These are phyloP conservation scores for Troides oblongomaculatus DNA, from an alignment of 2,888 invertebrate genomes.

Conservation along the genomic window DNA sequence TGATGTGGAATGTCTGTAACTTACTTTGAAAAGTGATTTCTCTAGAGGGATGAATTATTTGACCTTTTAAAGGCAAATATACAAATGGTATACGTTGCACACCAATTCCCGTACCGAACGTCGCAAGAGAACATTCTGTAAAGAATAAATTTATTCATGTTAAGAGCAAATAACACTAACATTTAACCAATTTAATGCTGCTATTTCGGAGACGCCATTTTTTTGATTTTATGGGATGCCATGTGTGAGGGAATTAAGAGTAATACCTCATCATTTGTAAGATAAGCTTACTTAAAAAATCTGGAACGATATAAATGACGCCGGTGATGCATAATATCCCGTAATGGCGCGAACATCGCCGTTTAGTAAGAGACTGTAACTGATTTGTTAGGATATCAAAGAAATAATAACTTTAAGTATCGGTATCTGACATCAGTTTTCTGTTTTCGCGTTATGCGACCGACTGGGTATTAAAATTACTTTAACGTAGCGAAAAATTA, in stretches of 20 bases:
- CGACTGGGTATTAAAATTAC: conserved; percentile 22
- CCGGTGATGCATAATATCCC: not conserved
- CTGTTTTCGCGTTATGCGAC: not conserved
- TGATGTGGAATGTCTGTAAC: conserved; percentile 23
- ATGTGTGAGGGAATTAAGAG: conserved; percentile 53
- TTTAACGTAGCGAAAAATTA: conserved; percentile 15
- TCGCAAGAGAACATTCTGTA: conserved; percentile 89
- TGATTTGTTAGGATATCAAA: conserved; percentile 24
- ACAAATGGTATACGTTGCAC: conserved; percentile 92
- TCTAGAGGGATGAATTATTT: conserved; percentile 92
- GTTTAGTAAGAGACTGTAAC: conserved; percentile 1
- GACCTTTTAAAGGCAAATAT: conserved; percentile 90
- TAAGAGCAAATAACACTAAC: conserved; percentile 35
- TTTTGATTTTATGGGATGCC: conserved; percentile 31
- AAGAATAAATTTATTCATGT: conserved; percentile 39
- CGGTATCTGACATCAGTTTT: conserved; percentile 7
- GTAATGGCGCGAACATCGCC: not conserved
- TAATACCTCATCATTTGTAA: conserved; percentile 40
- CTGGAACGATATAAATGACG: conserved; percentile 9
- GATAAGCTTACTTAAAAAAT: conserved; percentile 38
- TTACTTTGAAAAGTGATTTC: conserved; percentile 91
- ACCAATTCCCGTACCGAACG: conserved; percentile 85
- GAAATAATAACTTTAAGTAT: conserved; percentile 15
- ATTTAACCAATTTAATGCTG: conserved; percentile 39
- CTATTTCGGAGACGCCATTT: conserved; percentile 26